Evolutionary conservation across 2,888 invertebrate genomes (phyloP).

Genomic region (Dorcus hopei): DNA sequence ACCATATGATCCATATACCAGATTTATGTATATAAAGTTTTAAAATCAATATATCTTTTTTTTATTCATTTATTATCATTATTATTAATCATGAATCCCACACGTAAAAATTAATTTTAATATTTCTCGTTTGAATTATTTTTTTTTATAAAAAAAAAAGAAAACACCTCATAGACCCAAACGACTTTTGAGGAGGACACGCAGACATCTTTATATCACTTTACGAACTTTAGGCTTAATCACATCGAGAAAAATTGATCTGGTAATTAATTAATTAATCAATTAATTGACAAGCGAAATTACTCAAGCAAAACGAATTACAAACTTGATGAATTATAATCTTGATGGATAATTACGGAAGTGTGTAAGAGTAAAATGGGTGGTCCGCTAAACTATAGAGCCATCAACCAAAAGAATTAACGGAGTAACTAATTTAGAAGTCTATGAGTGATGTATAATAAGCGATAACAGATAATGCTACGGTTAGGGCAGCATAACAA

Average conservation of each 20-base stretch:
- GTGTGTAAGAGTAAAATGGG: background rate
- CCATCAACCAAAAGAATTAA: conserved; percentile 32
- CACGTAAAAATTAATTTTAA: conserved; percentile 40
- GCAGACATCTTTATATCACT: conserved; percentile 4
- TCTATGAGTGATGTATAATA: conserved; percentile 33
- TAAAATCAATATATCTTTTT: conserved; percentile 23
- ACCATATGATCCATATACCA: conserved; percentile 46
- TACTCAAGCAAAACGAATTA: conserved; percentile 12
- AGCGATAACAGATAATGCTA: conserved; percentile 43
- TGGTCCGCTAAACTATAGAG: conserved; percentile 30
- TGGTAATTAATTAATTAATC: conserved; percentile 12
- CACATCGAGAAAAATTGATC: conserved; percentile 25
- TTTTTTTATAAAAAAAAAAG: conserved; percentile 13
- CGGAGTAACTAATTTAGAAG: conserved; percentile 33
- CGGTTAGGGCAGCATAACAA: conserved; percentile 43
- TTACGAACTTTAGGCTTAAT: conserved; percentile 26
- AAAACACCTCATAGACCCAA: conserved; percentile 31
- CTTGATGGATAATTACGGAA: conserved; percentile 2
- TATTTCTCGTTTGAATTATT: conserved; percentile 18
- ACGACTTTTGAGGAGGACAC: conserved; percentile 14
- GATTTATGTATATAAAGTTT: conserved; percentile 20
- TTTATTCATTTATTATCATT: conserved; percentile 13
- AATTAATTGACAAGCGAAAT: conserved; percentile 9
- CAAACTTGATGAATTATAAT: conserved; percentile 4
- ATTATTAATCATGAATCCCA: conserved; percentile 34